Evolutionary conservation across 1,140 invertebrate genomes (phyloP).

Genomic region (Bombus balteatus): DNA sequence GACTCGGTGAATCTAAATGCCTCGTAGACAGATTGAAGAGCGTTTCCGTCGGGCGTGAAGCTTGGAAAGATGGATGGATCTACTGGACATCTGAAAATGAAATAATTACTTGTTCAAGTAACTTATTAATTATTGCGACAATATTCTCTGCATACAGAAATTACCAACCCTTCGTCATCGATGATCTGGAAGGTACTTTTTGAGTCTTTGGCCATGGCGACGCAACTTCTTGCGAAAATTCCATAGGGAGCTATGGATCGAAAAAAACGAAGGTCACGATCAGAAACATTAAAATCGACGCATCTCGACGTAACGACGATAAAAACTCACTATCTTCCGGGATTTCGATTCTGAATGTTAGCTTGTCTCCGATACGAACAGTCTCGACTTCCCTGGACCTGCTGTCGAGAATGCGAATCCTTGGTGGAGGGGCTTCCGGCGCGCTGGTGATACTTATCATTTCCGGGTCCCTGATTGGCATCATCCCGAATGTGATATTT

Average conservation of each 20-base stretch:
- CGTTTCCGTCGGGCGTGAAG: conserved; percentile 93
- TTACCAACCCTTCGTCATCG: conserved; percentile 93
- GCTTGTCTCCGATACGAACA: conserved; percentile 95
- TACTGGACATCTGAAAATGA: conserved; percentile 90
- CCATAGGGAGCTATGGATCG: conserved; percentile 93
- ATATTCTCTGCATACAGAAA: not conserved
- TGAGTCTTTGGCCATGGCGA: conserved; percentile 98
- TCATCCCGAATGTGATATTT: conserved; percentile 98
- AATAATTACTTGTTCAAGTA: conserved; percentile 22
- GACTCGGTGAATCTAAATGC: conserved; percentile 98
- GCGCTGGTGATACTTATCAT: conserved; percentile 98
- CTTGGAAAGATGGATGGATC: conserved; percentile 96
- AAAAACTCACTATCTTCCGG: conserved; percentile 94
- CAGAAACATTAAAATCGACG: not conserved
- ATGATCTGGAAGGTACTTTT: conserved; percentile 98
- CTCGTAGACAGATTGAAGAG: conserved; percentile 95
- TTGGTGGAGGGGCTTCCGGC: conserved; percentile 96
- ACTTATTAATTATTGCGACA: not conserved
- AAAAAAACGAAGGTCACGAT: conserved; percentile 32
- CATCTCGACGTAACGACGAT: not conserved
- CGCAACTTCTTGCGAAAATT: conserved; percentile 96
- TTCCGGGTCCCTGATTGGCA: conserved; percentile 96
- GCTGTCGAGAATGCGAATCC: conserved; percentile 94
- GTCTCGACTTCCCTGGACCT: conserved; percentile 94
- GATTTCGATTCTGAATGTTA: conserved; percentile 97